A percentile compares a stretch with the other conserved stretches of the same genome.
These are phyloP conservation scores for Carapus acus DNA, from an alignment of 2,797 vertebrate species.

Conservation along the genomic window DNA sequence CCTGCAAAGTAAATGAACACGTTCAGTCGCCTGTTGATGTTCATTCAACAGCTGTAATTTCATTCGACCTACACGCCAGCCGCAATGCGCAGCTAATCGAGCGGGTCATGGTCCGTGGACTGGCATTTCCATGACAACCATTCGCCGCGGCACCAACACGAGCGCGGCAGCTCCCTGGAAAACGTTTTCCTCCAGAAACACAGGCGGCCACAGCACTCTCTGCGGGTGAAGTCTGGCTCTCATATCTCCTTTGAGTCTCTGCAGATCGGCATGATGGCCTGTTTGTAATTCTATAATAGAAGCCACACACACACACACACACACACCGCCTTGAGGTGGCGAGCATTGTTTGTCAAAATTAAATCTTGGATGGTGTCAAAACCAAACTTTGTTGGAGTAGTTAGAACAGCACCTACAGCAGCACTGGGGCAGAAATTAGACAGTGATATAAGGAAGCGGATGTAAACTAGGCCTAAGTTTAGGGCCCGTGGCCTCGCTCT, in stretches of 20 bases:
- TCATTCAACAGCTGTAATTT: conserved; percentile 27
- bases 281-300: background rate
- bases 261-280: too few relatives aligned
- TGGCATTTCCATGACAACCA: conserved; percentile 66
- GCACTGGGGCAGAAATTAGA: background rate
- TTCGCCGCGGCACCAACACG: conserved; percentile 48
- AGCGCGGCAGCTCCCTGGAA: conserved; percentile 43
- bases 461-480: conserved; percentile 33
- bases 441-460: conserved; percentile 6
- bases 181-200: conserved; percentile 15
- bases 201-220: conserved; percentile 22
- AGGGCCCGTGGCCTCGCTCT: conserved; percentile 17
- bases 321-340: background rate
- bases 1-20: background rate
- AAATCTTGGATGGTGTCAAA: conserved; percentile 5
- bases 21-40: conserved; percentile 6
- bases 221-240: conserved; percentile 26
- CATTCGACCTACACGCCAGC: conserved; percentile 47
- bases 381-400: background rate
- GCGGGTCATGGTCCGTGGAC: conserved; percentile 44
- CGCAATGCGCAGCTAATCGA: conserved; percentile 46
- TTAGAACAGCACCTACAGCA: conserved; percentile 1
- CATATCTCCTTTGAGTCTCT: conserved; percentile 14
- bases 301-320: too few relatives aligned
- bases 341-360: conserved; percentile 1